Base-by-base conservation (phyloP, 2,888 invertebrate species). In the Lepidocyrtinus sp. region DNA sequence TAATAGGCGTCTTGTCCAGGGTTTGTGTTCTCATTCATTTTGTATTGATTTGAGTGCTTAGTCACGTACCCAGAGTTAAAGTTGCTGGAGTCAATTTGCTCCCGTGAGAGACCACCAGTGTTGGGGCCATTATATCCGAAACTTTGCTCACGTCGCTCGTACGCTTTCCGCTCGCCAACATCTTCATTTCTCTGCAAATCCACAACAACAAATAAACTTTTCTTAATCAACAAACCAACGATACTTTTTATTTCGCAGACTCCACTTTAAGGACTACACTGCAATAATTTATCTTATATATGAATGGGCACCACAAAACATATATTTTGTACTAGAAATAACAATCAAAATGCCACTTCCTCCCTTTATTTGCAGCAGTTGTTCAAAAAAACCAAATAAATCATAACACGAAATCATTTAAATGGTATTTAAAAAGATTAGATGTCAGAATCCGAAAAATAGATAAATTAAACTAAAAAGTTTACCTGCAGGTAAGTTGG, bases 31-130 rank as follows among this genome's bases (percentile, higher is more conserved):
- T 86, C 86, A 62, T 84, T 82, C 19, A 84, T 85, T 71, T 85
- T 86, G 83, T 86, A 86, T 73, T 86, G 86, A 65, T 86, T 85
- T 36, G 83, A 85, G 59, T 86, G 86, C 65, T 86, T 86, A 1
- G 85, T 85, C 63, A 86, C 82, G 79, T 86, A 86, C 46, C 85
- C 84, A 0, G 84, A 82, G 65, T 83, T 79, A 65, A 82, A 85
- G 65, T 83, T 82, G 59, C 85, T 85, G 17, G 81, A 73, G 25
- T 86, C 85, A 26, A 86, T 24, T 2, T 83, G 75, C 21, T 86
- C 85, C 24, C 84, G 79, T 22, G 74, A 82, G 50, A 86, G 64
- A 46, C 80, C 75, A 1, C 79, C 74, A n/a, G 84, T 68, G 25
- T 25, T 63, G 1, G 85, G 84, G 2, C 86, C 86, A 62, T 85